phyloP scores from a whole-genome alignment of 2,113 vertebrate genomes.

The Syngnathus floridae region DNA sequence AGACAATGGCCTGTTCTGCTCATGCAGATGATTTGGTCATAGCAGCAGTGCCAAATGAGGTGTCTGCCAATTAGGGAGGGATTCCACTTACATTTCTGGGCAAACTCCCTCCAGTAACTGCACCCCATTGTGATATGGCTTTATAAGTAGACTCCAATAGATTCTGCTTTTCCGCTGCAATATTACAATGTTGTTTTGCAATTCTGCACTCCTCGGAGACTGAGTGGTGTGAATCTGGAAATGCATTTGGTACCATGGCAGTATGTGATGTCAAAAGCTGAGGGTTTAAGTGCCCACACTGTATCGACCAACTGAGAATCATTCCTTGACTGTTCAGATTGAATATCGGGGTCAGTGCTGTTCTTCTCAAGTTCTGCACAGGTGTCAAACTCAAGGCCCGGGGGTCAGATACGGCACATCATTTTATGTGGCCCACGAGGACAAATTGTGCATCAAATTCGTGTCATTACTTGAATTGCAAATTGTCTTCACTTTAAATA shows the following conservation, averaged over 20 bases:
- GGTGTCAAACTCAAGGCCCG: too few relatives aligned
- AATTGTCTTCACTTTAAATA: too few relatives aligned
- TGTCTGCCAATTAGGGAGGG: conserved; percentile 59
- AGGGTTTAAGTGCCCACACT: background rate
- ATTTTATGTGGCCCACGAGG: too few relatives aligned
- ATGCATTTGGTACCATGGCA: background rate
- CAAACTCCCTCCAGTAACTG: conserved; percentile 44
- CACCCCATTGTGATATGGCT: conserved; percentile 51
- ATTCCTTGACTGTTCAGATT: background rate
- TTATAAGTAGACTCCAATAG: conserved; percentile 39
- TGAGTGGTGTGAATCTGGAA: background rate
- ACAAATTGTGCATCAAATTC: too few relatives aligned
- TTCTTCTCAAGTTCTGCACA: background rate
- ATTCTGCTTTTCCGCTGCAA: conserved; percentile 24
- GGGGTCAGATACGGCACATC: too few relatives aligned
- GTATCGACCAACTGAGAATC: background rate
- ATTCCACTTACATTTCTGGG: conserved; percentile 62
- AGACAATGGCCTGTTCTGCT: conserved; percentile 49
- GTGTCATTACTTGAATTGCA: too few relatives aligned
- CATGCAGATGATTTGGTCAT: conserved; percentile 52
- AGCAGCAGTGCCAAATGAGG: conserved; percentile 67
- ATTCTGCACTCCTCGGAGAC: conserved; percentile 4
- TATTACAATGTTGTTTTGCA: background rate
- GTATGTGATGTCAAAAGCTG: background rate
- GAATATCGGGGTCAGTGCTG: background rate